A percentile compares a stretch with the other conserved stretches of the same genome.
Conservation (phyloP, 1,140 invertebrate species). For the Steinernema feltiae region DNA sequence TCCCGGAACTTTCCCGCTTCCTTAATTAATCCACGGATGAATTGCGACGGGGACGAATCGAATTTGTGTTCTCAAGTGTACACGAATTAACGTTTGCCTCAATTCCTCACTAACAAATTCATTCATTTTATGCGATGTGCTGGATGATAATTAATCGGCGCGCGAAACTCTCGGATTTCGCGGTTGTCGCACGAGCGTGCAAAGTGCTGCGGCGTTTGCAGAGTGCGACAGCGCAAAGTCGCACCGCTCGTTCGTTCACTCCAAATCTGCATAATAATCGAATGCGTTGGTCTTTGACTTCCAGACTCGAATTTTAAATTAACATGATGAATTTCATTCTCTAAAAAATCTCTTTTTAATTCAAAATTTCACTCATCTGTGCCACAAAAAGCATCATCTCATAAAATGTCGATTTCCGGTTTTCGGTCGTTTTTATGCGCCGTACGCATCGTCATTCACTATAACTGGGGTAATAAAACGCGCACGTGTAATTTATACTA, state of each 20-base stretch:
- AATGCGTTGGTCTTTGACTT: not conserved
- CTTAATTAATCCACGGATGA: no score
- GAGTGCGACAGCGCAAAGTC: no score
- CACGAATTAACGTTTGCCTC: not conserved
- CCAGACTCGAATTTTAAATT: not conserved
- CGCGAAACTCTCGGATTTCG: slow-evolving; percentile 3
- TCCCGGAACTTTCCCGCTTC: no score
- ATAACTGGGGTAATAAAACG: not conserved
- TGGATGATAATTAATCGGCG: not conserved
- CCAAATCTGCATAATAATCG: not conserved
- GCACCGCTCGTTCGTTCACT: not conserved
- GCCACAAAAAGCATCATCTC: no score
- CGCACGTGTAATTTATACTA: no score
- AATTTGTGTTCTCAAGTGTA: not conserved
- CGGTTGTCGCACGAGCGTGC: not conserved
- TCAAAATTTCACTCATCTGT: no score
- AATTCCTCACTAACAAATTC: not conserved
- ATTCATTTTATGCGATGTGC: slow-evolving; percentile 2
- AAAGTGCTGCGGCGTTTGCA: not conserved
- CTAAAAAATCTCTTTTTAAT: no score
- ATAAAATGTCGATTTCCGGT: no score
- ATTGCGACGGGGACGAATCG: no score
- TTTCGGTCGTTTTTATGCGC: no score
- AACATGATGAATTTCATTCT: not conserved
- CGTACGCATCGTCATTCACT: not conserved